These are phyloP conservation scores for Typhlomys cinereus DNA, from an alignment of 2,113 vertebrate genomes.

Conservation along the genomic window DNA sequence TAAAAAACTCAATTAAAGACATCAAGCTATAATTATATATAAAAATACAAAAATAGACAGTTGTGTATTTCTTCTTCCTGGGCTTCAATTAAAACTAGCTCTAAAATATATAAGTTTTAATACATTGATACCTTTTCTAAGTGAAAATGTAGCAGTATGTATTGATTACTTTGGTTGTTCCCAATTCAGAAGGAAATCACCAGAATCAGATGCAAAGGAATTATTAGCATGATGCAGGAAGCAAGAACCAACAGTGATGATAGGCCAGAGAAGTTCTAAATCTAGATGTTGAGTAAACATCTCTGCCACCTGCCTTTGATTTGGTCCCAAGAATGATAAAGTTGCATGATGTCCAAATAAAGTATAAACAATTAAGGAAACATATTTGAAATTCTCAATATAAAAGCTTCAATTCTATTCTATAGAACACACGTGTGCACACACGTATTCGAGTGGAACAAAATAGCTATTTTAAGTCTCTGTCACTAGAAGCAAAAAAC, in stretches of 20 bases:
- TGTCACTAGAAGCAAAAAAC: background rate
- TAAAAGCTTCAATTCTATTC: background rate
- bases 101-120: background rate
- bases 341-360: background rate
- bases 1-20: background rate
- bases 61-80: background rate
- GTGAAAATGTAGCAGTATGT: background rate
- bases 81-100: background rate
- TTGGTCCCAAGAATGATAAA: background rate
- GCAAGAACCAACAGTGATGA: background rate
- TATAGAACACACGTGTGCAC: background rate
- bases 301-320: background rate
- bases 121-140: background rate
- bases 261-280: background rate
- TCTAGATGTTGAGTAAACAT: background rate
- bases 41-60: background rate
- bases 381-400: background rate
- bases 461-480: background rate
- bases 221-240: conserved; percentile 3
- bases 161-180: conserved; percentile 28
- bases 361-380: background rate
- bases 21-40: too few species aligned
- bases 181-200: background rate
- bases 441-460: background rate
- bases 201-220: background rate